phyloP scores from a whole-genome alignment of 2,888 invertebrate genomes.

The Epirrita christyi region DNA sequence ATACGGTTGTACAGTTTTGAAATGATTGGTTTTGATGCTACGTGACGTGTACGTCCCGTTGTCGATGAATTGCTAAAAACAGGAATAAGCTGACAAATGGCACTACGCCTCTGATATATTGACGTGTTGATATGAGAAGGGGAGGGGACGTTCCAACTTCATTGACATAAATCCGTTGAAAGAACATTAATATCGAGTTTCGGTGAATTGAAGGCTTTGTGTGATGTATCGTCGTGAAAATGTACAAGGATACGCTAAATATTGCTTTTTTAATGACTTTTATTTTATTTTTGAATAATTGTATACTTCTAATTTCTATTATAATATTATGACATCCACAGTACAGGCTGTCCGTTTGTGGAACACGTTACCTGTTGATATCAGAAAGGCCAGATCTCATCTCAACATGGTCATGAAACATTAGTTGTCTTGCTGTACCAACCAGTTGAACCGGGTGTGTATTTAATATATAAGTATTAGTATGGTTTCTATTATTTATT shows the following conservation, averaged over 20 bases:
- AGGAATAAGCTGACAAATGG: constrained; percentile 63
- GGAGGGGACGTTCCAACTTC: constrained; percentile 54
- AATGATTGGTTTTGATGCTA: no score
- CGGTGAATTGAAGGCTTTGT: constrained; percentile 36
- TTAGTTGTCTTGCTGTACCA: no score
- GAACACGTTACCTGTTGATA: no score
- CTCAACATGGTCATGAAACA: no score
- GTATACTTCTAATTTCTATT: background rate
- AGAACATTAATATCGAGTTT: constrained; percentile 51
- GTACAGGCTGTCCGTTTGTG: no score
- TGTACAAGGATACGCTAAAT: constrained; percentile 9
- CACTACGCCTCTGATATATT: constrained; percentile 62
- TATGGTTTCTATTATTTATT: no score
- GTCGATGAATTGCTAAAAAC: constrained; percentile 43
- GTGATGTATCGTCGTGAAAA: constrained; percentile 20
- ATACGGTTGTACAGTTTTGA: no score
- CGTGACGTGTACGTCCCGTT: constrained; percentile 12
- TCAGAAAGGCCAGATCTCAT: no score
- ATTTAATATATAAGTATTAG: no score
- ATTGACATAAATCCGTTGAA: constrained; percentile 56
- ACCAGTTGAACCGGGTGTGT: no score
- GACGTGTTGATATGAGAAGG: constrained; percentile 63
- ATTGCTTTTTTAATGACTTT: background rate
- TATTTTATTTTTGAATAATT: background rate
- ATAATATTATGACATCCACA: no score